Evolutionary conservation across 2,888 invertebrate genomes (phyloP), one percentile per base, ranked within the genome.

Genomic region (Dexiosoma caninum): DNA sequence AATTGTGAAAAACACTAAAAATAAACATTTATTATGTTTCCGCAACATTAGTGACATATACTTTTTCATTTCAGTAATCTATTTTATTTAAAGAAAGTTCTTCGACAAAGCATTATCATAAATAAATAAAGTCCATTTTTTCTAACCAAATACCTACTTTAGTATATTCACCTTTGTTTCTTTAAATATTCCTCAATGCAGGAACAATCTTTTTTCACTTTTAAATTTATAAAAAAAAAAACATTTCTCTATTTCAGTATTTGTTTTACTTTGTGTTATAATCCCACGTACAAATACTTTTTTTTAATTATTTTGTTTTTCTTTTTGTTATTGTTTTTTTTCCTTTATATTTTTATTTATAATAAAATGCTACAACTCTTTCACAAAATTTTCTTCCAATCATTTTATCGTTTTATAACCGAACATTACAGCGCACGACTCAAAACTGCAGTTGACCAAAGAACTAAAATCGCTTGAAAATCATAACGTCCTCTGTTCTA

Each of bases 371-470:
- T 78, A 21, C 21, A 44, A 37, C 0, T 71, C 57, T 69, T 70
- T 19, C 27, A 32, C 30, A 60, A 62, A 74, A 46, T 5, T 27
- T 51, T 67, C 49, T 37, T 35, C 71, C 37, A 12, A 51, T 8
- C 35, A 55, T 76, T 78, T 64, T 32, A 69, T 66, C 81, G 81
- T 81, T 64, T 77, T 62, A 81, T 69, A 60, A 74, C 85, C 87
- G 86, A 87, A 85, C 87, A 85, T 84, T 83, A 85, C 84, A 86
- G 85, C 86, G 85, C 85, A 87, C 88, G 85, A 86, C 86, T 86
- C 84, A 85, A 85, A 88, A 88, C 88, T 88, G 87, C 88, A 88
- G 83, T 86, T 81, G 67, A 62, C 35, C 67, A 71, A 55, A 59
- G 23, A 49, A 42, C 16, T 42, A 49, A 60, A 57, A 49, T 27